Evolutionary conservation across 1,140 invertebrate genomes (phyloP).

Genomic region (Harlomillsia oculata): DNA sequence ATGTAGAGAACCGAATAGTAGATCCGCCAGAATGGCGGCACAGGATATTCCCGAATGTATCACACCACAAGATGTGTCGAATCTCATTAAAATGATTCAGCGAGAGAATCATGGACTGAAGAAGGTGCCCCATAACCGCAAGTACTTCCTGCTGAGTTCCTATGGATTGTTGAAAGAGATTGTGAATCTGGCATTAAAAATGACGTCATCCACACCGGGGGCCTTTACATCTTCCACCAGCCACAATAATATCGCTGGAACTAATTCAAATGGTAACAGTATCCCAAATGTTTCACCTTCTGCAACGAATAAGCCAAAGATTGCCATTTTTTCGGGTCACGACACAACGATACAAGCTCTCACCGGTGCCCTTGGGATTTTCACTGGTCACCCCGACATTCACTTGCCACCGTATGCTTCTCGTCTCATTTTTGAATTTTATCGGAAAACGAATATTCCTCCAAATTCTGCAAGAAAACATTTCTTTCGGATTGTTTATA

Average conservation of each 20-base stretch:
- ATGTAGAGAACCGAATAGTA: conserved; percentile 42
- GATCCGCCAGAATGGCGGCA: neutral
- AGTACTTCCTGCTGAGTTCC: conserved; percentile 37
- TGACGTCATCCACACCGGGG: conserved; percentile 17
- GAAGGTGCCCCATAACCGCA: conserved; percentile 24
- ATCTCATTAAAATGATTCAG: conserved; percentile 39
- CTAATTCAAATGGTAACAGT: conserved; percentile 1
- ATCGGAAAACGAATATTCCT: conserved; percentile 35
- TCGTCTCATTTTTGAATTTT: conserved; percentile 67
- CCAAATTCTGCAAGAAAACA: conserved; percentile 50
- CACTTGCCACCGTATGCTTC: conserved; percentile 67
- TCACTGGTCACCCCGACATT: conserved; percentile 45
- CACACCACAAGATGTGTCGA: conserved; percentile 36
- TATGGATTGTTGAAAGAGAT: conserved; percentile 42
- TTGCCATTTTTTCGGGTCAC: conserved; percentile 82
- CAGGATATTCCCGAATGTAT: conserved; percentile 33
- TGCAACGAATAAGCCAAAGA: conserved; percentile 51
- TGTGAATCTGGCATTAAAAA: conserved; percentile 28
- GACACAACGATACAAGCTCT: conserved; percentile 79
- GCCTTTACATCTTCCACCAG: conserved; percentile 3
- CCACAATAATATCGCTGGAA: conserved; percentile 2
- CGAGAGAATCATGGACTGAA: conserved; percentile 36
- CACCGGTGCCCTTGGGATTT: conserved; percentile 62
- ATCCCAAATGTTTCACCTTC: neutral
- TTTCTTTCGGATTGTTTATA: conserved; percentile 71